Base-by-base conservation (phyloP, 2,888 invertebrate genomes). In the Meteorus colon region DNA sequence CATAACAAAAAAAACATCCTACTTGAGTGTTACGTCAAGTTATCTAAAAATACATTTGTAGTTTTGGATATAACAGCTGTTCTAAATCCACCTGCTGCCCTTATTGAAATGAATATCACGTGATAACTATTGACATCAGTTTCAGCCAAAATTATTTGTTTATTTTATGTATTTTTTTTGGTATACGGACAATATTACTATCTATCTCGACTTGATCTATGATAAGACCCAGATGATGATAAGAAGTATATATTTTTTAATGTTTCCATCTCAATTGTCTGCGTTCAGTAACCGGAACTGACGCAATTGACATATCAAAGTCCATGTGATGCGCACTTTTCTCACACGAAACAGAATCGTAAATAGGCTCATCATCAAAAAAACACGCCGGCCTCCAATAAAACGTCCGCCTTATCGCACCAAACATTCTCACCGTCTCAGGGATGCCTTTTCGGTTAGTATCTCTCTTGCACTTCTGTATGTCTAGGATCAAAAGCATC, bases 331-430 rank as follows among this genome's bases (percentile, higher is more conserved):
- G 24, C 55, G 19, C n/a, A 65, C 19, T 65, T 65, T 19, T 31
- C 31, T 1, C n/a, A 29, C 31, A 41, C 34, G 6, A 8, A 37
- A 65, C 29, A 37, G 10, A 55, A 19, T 55, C n/a, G 5, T 65
- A 8, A 41, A 65, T 65, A 37, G 12, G 19, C 34, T 10, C 65
- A 65, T 65, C 65, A 34, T 63, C 34, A 65, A 41, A 73, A 81
- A 82, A 81, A 81, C 78, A 51, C 75, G 77, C 81, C 82, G 82
- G 77, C 82, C 80, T 81, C 78, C 82, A 84, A 86, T 86, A 84
- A 83, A 85, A 82, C 78, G 73, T 77, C 74, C 67, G 73, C 74
- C 84, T 87, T 87, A 86, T 87, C 86, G 81, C 80, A 72, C 78
- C 79, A 82, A 85, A 82, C 82, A 82, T 82, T 82, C 85, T 83